These are phyloP conservation scores for Drosophila punjabiensis DNA, from an alignment of 1,140 invertebrate species.

Conservation along the genomic window DNA sequence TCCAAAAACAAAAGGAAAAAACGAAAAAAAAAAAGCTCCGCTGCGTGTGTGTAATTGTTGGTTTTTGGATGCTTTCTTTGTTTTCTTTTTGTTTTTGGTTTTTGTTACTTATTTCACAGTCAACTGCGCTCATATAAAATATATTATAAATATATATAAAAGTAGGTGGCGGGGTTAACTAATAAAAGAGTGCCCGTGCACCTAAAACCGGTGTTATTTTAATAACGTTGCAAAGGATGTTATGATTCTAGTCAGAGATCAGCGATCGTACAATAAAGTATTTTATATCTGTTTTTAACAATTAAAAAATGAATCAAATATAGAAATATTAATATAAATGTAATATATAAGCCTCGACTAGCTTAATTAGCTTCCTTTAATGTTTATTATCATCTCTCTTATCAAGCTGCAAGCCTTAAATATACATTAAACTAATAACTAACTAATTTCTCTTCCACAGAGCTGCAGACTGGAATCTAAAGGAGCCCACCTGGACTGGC, in stretches of 20 bases:
- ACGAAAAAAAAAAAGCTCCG: slow-evolving; percentile 26
- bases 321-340: too few species aligned
- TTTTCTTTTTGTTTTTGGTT: slow-evolving; percentile 57
- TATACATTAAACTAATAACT: not conserved
- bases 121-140: slow-evolving; percentile 28
- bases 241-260: too few species aligned
- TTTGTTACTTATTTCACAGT: slow-evolving; percentile 36
- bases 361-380: too few species aligned
- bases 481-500: slow-evolving; percentile 98
- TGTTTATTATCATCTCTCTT: too few species aligned
- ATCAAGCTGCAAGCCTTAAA: too few species aligned
- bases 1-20: slow-evolving; percentile 7
- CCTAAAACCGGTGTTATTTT: not conserved
- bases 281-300: too few species aligned
- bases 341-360: too few species aligned
- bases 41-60: slow-evolving; percentile 45
- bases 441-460: slow-evolving; percentile 86
- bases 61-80: slow-evolving; percentile 55
- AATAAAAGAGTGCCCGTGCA: not conserved
- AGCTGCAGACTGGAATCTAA: slow-evolving; percentile 99
- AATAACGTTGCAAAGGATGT: not conserved
- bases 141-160: slow-evolving; percentile 19
- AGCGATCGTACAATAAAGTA: too few species aligned
- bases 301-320: too few species aligned
- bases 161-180: not conserved